Evolutionary conservation across 2,113 vertebrate species (phyloP), one percentile per base, ranked within the genome.

Genomic region (Alethe castanea): DNA sequence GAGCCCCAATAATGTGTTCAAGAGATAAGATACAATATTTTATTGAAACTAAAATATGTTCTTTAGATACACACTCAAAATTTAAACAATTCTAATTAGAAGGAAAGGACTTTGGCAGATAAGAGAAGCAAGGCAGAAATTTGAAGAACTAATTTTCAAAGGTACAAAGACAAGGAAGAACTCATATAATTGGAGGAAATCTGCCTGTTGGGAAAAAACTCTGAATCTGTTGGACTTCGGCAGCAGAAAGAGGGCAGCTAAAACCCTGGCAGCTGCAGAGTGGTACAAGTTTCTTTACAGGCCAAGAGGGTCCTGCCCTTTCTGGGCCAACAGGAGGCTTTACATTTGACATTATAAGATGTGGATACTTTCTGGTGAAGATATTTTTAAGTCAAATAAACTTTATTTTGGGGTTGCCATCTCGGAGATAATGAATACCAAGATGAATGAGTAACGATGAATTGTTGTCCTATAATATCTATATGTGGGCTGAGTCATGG

Each of bases 61-160:
- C 36, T 56, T 91, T 70, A 65, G 29, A 73, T 65, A 44, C 7
- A 70, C 23, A 22, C 19, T 47, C 10, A 1, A 12, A 82, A 38
- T 79, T 50, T 18, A 67, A 59, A 79, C 9, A 54, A 35, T 71
- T 90, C 48, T 76, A 71, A 71, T 47, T 62, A 59, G 65, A 36
- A 36, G 45, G 44, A 74, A 56, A 11, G 31, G 18, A 33, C 22
- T 69, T 79, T 10, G 14, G 25, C 38, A 64, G 70, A 40, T 81
- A 45, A 48, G 56, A 78, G 57, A 79, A 87, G 36, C 5, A 61
- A 93, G 79, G 35, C 35, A 70, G 56, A 20, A 48, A 11, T 54
- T 59, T 74, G 60, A 90, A 85, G 60, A 85, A 38, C 29, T 54
- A 67, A n/a, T 74, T 52, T 61, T 81, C 36, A 82, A 56, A 85